Evolutionary conservation across 2,113 vertebrate genomes (phyloP), one percentile per base, ranked within the genome.

Genomic region (Heterocephalus glaber): DNA sequence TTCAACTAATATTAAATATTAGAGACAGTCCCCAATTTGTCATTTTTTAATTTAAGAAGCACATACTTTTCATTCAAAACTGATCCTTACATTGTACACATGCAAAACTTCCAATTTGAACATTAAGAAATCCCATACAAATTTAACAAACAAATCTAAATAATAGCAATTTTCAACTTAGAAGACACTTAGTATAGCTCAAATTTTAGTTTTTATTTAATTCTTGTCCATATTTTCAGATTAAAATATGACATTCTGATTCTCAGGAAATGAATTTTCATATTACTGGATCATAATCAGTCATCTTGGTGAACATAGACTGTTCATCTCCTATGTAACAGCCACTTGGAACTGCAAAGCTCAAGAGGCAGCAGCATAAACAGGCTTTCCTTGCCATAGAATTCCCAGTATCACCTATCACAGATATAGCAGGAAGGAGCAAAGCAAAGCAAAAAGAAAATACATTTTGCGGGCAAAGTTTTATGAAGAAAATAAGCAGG

Each of bases 21-120:
- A 58, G 10, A 89, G 17, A 83, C 38, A 95, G 17, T 60, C 19
- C 26, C 12, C 22, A 76, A 60, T 66, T 65, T 33, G 20, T n/a
- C 49, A 61, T 87, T 72, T 49, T 77, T 68, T 54, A 92, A 74
- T 70, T 95, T 60, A 91, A 91, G 33, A 76, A 41, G 70, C n/a
- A 28, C 3, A 76, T 61, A 52, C 24, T 5, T 85, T 90, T 86
- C 74, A 44, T 80, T 68, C 24, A 30, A 72, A 93, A 81, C 5
- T 47, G 30, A 70, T 22, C 24, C 28, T 12, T 54, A 5, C 14
- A 12, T 47, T 49, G 30, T 41, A 52, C 7, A 86, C 52, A 79
- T 28, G 47, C 2, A 85, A 58, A 7, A 9, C 11, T 17, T 83
- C 20, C n/a, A 63, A 35, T 65, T 35, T 86, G 49, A 92, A 92